Evolutionary conservation across 2,113 vertebrate species (phyloP).

Genomic region (Trochalopteron elliotii): DNA sequence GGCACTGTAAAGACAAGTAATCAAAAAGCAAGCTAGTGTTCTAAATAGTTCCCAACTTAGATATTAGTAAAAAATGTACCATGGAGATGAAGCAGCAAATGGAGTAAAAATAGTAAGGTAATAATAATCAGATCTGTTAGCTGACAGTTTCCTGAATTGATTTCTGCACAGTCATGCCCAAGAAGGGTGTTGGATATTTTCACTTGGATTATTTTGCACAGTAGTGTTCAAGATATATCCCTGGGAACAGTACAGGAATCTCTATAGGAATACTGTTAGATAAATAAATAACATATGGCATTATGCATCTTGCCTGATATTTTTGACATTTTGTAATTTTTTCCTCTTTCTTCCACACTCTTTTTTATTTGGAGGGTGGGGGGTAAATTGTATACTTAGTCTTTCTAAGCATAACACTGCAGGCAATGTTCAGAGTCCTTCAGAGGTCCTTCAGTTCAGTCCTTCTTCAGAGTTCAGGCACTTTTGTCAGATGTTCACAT

Average conservation of each 20-base stretch:
- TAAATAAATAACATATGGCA: background rate
- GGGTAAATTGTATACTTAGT: background rate
- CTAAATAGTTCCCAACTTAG: background rate
- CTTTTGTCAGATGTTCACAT: background rate
- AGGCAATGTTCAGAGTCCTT: background rate
- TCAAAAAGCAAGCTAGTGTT: background rate
- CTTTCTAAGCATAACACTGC: background rate
- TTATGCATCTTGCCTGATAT: background rate
- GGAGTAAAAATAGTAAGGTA: background rate
- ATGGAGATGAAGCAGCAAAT: background rate
- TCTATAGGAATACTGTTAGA: background rate
- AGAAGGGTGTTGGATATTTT: background rate
- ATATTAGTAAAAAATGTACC: background rate
- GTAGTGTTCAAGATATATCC: background rate
- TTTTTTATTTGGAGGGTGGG: background rate
- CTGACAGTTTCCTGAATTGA: background rate
- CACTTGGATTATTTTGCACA: background rate
- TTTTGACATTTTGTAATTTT: background rate
- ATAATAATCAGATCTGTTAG: background rate
- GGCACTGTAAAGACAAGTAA: background rate
- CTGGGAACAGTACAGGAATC: background rate
- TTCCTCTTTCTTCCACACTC: fast-evolving
- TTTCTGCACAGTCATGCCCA: background rate
- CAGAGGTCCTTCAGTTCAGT: background rate
- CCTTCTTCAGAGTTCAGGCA: background rate